A percentile compares a stretch with the other conserved stretches of the same genome.
Evolutionary conservation across 37 sponge, comb jelly and placozoan species (phyloP).

Genomic region (Theonella swinhoei): DNA sequence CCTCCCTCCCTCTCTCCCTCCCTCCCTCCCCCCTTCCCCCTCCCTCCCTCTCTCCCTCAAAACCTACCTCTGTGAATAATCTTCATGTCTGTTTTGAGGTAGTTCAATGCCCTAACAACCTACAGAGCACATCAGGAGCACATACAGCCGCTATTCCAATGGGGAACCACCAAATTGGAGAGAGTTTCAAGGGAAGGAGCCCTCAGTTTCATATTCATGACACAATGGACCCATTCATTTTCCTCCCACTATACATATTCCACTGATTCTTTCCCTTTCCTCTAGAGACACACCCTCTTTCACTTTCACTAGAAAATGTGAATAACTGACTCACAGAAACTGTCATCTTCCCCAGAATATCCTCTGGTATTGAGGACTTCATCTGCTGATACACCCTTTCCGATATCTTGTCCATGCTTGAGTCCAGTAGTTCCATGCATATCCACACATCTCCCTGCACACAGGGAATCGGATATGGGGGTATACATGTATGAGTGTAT

Average conservation of each 20-base stretch:
- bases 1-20: no score
- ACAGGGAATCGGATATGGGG: no score
- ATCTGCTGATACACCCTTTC: constrained; percentile 76
- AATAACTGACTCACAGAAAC: constrained; percentile 81
- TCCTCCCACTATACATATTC: no score
- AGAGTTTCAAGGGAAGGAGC: no score
- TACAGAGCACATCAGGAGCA: background rate
- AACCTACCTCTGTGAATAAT: constrained; percentile 85
- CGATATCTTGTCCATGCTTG: constrained; percentile 88
- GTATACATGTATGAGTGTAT: background rate
- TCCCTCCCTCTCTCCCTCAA: no score
- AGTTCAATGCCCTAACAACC: constrained; percentile 81
- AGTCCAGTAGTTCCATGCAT: constrained; percentile 95
- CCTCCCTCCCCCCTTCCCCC: no score
- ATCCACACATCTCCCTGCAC: constrained; percentile 93
- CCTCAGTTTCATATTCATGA: no score
- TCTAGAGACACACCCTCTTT: no score
- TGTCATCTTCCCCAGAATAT: constrained; percentile 82
- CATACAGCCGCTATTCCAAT: background rate
- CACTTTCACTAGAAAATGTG: no score
- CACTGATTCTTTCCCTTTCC: no score
- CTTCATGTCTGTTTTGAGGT: constrained; percentile 71
- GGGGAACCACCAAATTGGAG: no score
- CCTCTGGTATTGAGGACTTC: constrained; percentile 79
- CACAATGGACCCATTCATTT: no score